Base-by-base conservation (phyloP, 2,888 invertebrate genomes). In the Escarpia spicata region DNA sequence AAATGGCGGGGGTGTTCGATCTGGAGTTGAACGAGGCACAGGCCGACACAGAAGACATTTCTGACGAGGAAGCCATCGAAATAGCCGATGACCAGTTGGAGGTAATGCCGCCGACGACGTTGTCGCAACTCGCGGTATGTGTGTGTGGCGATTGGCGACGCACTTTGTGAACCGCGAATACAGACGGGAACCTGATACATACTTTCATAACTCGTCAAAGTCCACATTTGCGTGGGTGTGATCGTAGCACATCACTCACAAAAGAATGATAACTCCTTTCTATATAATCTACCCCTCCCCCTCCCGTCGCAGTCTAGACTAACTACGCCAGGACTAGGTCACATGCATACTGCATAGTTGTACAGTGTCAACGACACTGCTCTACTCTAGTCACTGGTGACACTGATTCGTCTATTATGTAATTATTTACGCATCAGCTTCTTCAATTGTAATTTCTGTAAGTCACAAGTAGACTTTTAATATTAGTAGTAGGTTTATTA, bases 31-130 rank as follows among this genome's bases (percentile, higher is more conserved):
- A 98, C 96, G 97, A 96, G 93, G 95, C 94, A 45, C 94, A 95
- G 44, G 96, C 93, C 45, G 93, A 45, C 52, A 91, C 93, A 43
- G 96, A 96, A 90, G 93, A 94, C 89, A 91, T 93, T 52, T 94
- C 94, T 92, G 98, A 98, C 95, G 98, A 99, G 96, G 99, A 99
- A 97, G 98, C 98, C 96, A 98, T 98, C 96, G 98, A 98, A 89
- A 92, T 93, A 94, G 95, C 95, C 93, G 96, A 96, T 93, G 95
- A 95, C 92, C 95, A 95, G 93, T 95, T 95, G 93, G 98, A 98
- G 97, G 98, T 98, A 97, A 97, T 75, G 75, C 75, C 75, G 75
- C 75, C 3, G 26, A 0, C 75, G 26, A 1, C 26, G 75, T n/a
- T 26, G 75, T 60, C 75, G 26, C 19, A 15, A 26, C 75, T 15